These are phyloP conservation scores for Linepithema humile DNA, from an alignment of 1,140 invertebrate genomes.

Conservation along the genomic window DNA sequence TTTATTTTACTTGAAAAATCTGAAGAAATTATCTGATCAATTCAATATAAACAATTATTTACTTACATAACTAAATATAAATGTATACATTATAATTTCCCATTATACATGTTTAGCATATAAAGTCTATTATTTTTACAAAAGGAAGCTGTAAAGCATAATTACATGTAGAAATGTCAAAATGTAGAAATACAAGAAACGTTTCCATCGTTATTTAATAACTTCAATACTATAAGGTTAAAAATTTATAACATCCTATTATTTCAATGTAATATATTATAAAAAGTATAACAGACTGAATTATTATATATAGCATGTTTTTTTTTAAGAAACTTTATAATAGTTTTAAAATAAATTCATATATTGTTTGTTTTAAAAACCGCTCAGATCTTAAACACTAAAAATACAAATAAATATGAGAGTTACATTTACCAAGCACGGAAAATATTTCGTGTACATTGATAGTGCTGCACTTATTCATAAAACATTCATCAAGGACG, in stretches of 20 bases:
- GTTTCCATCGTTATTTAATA: background rate
- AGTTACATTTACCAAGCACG: background rate
- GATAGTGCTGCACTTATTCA: background rate
- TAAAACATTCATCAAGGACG: constrained; percentile 15
- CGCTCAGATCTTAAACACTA: constrained; percentile 3
- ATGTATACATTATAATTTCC: constrained; percentile 19
- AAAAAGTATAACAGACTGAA: constrained; percentile 45
- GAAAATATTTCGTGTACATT: constrained; percentile 9
- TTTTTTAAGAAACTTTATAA: constrained; percentile 12
- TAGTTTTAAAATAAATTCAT: constrained; percentile 30
- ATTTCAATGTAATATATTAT: constrained; percentile 30
- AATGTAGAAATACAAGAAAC: constrained; percentile 5
- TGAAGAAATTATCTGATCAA: no score
- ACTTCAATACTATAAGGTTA: constrained; percentile 25
- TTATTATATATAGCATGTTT: constrained; percentile 28
- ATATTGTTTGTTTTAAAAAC: background rate
- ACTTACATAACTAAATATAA: background rate
- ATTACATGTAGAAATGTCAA: constrained; percentile 23
- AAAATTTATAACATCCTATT: constrained; percentile 31
- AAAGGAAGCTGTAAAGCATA: constrained; percentile 3
- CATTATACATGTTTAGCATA: constrained; percentile 26
- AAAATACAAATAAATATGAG: constrained; percentile 8
- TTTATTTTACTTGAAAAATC: no score
- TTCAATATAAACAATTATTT: background rate
- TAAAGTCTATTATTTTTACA: constrained; percentile 35